Conservation (phyloP, 1,140 invertebrate genomes). For the Megathymus violae region DNA sequence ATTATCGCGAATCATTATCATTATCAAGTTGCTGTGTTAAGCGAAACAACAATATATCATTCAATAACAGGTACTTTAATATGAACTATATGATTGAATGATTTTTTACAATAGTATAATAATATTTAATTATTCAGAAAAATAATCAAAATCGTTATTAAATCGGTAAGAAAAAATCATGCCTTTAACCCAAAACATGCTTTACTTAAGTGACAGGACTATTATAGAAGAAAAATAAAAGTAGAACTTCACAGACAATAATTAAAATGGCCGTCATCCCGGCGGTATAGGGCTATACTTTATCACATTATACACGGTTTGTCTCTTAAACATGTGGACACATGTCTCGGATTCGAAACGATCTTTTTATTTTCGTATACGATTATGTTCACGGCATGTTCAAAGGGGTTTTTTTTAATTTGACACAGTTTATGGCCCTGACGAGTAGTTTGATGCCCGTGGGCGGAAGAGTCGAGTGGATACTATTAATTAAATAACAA, state of each 20-base stretch:
- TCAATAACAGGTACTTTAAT: too few relatives aligned
- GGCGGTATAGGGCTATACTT: conserved; percentile 52
- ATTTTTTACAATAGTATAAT: too few relatives aligned
- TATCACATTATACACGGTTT: conserved; percentile 77
- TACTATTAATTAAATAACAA: conserved; percentile 63
- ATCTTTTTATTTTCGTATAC: conserved; percentile 67
- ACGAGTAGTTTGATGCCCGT: conserved; percentile 61
- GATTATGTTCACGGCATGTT: conserved; percentile 74
- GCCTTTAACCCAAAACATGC: conserved; percentile 40
- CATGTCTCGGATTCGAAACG: conserved; percentile 74
- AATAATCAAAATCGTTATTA: too few relatives aligned
- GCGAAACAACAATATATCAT: too few relatives aligned
- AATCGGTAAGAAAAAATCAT: too few relatives aligned
- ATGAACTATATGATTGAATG: too few relatives aligned
- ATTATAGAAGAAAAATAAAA: conserved; percentile 52
- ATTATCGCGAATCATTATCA: too few relatives aligned
- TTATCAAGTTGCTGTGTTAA: too few relatives aligned
- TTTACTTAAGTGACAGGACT: conserved; percentile 39
- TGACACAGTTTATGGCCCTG: conserved; percentile 78
- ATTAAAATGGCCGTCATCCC: conserved; percentile 52
- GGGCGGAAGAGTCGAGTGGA: conserved; percentile 45
- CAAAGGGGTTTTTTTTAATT: conserved; percentile 80
- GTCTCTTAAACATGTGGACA: conserved; percentile 76
- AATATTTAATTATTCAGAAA: too few relatives aligned
- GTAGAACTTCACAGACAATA: conserved; percentile 49